phyloP scores from a whole-genome alignment of 1,140 invertebrate genomes.

The Ips nitidus region DNA sequence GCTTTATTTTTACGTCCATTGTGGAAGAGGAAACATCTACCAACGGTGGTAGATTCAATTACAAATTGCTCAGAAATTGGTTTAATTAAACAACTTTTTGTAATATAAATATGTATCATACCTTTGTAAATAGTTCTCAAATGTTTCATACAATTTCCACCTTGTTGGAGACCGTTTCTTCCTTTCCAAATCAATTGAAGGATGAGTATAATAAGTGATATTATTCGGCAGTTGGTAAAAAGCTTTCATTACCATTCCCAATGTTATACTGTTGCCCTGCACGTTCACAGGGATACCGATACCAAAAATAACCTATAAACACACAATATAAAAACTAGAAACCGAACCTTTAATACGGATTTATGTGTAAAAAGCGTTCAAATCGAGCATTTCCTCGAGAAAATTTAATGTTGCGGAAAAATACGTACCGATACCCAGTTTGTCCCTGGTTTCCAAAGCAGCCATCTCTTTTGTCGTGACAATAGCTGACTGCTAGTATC shows the following conservation, averaged over 20 bases:
- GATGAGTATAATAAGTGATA: conserved; percentile 40
- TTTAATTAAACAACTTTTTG: too few relatives aligned
- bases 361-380: neutral
- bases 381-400: neutral
- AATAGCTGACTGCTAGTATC: conserved; percentile 41
- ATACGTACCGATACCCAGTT: conserved; percentile 48
- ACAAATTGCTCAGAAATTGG: too few relatives aligned
- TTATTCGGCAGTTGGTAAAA: conserved; percentile 49
- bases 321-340: too few relatives aligned
- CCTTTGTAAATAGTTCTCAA: conserved; percentile 38
- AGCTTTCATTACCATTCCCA: conserved; percentile 46
- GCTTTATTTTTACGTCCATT: too few relatives aligned
- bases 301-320: conserved; percentile 45
- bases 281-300: conserved; percentile 46
- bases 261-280: conserved; percentile 43
- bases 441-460: conserved; percentile 44
- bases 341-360: too few relatives aligned
- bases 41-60: too few relatives aligned
- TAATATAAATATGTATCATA: neutral
- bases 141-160: conserved; percentile 49
- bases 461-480: conserved; percentile 40
- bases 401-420: conserved; percentile 4
- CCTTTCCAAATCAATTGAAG: conserved; percentile 38
- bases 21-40: too few relatives aligned
- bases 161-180: conserved; percentile 43